Evolutionary conservation across 2,888 invertebrate genomes (phyloP).

Genomic region (Pammene aurita): DNA sequence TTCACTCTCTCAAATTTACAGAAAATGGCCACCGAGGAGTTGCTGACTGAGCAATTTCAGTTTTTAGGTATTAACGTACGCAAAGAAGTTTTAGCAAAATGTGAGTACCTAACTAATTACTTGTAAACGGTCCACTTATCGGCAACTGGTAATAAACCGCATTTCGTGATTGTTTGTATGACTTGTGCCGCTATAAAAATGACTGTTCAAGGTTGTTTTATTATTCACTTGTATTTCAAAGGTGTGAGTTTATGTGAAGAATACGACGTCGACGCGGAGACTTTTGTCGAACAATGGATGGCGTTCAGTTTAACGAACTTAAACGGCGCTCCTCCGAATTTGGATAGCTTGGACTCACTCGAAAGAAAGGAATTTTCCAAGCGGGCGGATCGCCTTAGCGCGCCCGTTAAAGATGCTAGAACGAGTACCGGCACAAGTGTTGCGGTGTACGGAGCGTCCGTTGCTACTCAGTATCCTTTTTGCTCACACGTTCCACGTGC

Average conservation of each 20-base stretch:
- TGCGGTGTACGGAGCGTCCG: constrained; percentile 68
- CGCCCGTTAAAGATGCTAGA: constrained; percentile 65
- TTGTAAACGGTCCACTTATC: constrained; percentile 17
- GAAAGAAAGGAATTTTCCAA: constrained; percentile 86
- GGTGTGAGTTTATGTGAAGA: constrained; percentile 86
- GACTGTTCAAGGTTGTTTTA: constrained; percentile 79
- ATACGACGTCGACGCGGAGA: constrained; percentile 86
- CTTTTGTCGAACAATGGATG: constrained; percentile 90
- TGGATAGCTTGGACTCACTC: constrained; percentile 84
- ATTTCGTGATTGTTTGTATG: constrained; percentile 50
- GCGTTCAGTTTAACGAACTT: constrained; percentile 88
- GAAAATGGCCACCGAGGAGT: constrained; percentile 83
- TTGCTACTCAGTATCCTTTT: constrained; percentile 76
- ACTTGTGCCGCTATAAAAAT: constrained; percentile 57
- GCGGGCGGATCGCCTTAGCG: constrained; percentile 65
- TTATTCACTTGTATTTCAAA: constrained; percentile 64
- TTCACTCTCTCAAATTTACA: constrained; percentile 61
- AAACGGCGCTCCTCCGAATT: constrained; percentile 84
- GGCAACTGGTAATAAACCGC: constrained; percentile 24
- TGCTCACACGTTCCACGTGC: constrained; percentile 64
- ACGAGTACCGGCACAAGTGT: constrained; percentile 69
- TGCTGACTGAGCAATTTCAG: constrained; percentile 85
- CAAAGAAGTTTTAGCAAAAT: constrained; percentile 83
- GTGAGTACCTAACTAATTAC: constrained; percentile 61
- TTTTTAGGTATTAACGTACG: constrained; percentile 84